Conservation (phyloP, 2,797 vertebrate species). For the Lagocephalus sceleratus region DNA sequence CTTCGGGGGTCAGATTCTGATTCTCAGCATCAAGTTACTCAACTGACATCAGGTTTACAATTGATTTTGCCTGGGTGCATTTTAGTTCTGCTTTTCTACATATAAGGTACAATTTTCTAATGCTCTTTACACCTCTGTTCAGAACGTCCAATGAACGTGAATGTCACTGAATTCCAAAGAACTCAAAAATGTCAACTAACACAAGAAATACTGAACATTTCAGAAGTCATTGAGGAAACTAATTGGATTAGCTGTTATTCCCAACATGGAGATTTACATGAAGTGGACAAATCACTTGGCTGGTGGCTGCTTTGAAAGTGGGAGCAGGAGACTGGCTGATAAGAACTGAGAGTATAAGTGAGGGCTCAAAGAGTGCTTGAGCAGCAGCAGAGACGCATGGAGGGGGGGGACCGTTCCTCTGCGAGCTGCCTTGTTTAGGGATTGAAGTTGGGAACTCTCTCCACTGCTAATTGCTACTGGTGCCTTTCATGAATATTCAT, state of each 20-base stretch:
- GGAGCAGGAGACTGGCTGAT: conserved; percentile 55
- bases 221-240: conserved; percentile 34
- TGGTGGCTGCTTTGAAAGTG: conserved; percentile 54
- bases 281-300: conserved; percentile 60
- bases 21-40: no score
- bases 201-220: conserved; percentile 16
- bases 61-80: no score
- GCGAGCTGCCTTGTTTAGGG: conserved; percentile 72
- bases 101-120: no score
- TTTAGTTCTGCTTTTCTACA: no score
- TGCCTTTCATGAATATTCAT: conserved; percentile 84
- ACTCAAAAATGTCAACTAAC: conserved; percentile 11
- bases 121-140: conserved; percentile 1
- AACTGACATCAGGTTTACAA: no score
- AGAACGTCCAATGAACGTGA: conserved; percentile 5
- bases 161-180: conserved; percentile 4
- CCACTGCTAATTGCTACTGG: conserved; percentile 79
- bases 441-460: conserved; percentile 81
- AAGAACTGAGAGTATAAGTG: conserved; percentile 57
- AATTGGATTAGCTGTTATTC: conserved; percentile 60
- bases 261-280: conserved; percentile 54
- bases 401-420: conserved; percentile 63
- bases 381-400: conserved; percentile 65
- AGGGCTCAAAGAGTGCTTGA: conserved; percentile 68
- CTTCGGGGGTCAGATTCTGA: no score